These are phyloP conservation scores for Boleophthalmus pectinirostris DNA, from an alignment of 2,113 vertebrate species.

Conservation along the genomic window DNA sequence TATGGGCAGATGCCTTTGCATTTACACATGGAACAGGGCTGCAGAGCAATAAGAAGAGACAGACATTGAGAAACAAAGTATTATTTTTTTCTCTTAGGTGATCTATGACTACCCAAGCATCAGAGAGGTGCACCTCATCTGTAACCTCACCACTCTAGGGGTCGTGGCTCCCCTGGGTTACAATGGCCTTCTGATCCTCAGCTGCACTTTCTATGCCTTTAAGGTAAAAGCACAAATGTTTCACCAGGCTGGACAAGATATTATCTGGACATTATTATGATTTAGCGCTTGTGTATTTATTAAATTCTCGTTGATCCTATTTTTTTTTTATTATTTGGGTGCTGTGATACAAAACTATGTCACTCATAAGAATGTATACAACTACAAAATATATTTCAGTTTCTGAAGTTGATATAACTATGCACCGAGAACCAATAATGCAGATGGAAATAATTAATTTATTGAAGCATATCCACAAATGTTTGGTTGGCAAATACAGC, in stretches of 20 bases:
- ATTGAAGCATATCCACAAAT: neutral
- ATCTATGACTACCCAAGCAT: slow-evolving; percentile 96
- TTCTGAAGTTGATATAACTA: no score
- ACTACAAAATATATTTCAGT: no score
- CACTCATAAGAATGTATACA: no score
- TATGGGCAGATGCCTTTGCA: slow-evolving; percentile 7
- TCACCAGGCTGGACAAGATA: neutral
- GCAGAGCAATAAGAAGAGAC: neutral
- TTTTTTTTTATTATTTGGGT: no score
- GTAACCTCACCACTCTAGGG: slow-evolving; percentile 94
- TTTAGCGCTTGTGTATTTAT: no score
- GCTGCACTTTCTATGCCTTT: slow-evolving; percentile 99
- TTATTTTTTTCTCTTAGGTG: slow-evolving; percentile 59
- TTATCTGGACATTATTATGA: no score
- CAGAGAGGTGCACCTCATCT: slow-evolving; percentile 95
- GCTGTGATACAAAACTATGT: no score
- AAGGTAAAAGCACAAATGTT: slow-evolving; percentile 69
- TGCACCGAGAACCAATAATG: no score
- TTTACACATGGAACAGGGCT: neutral
- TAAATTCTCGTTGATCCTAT: no score
- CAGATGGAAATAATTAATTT: neutral
- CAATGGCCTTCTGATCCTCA: slow-evolving; percentile 96
- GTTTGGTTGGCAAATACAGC: no score
- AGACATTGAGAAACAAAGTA: neutral
- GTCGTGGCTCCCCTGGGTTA: slow-evolving; percentile 97